phyloP scores from a whole-genome alignment of 2,888 invertebrate genomes.

The Eristalis pertinax region DNA sequence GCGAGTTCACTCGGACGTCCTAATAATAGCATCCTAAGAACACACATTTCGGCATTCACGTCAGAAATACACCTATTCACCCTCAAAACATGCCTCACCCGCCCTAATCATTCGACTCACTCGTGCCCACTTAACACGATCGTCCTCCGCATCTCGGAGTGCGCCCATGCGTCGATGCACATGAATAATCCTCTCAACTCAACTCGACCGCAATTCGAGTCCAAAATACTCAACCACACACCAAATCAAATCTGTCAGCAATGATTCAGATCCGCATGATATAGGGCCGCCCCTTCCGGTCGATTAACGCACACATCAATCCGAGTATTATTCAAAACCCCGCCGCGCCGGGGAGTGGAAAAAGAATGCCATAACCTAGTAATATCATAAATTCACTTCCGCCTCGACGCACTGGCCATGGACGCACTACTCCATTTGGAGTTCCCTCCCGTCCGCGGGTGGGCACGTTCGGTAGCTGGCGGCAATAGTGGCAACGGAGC shows the following conservation, averaged over 20 bases:
- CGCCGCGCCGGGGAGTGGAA: not conserved
- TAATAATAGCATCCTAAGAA: not conserved
- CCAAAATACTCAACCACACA: not conserved
- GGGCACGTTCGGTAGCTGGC: not conserved
- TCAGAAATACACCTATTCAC: not conserved
- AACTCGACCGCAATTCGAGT: not conserved
- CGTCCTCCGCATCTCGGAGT: not conserved
- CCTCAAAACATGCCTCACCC: not conserved
- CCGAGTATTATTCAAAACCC: conserved; percentile 21
- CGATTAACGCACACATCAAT: conserved; percentile 29
- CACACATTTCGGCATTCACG: not conserved
- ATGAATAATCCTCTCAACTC: not conserved
- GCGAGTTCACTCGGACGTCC: not conserved
- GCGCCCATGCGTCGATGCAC: not conserved
- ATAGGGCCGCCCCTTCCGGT: conserved; percentile 22
- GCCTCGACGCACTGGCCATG: conserved; percentile 10
- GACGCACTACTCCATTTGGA: not conserved
- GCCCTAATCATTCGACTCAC: not conserved
- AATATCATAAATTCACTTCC: conserved; percentile 42
- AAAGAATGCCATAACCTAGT: not conserved
- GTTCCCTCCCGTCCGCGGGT: no score
- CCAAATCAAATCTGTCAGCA: conserved; percentile 29
- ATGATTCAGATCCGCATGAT: conserved; percentile 32
- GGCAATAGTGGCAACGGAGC: not conserved
- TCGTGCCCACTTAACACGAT: not conserved